Evolutionary conservation across 2,888 invertebrate species (phyloP).

Genomic region (Cyclophora punctaria): DNA sequence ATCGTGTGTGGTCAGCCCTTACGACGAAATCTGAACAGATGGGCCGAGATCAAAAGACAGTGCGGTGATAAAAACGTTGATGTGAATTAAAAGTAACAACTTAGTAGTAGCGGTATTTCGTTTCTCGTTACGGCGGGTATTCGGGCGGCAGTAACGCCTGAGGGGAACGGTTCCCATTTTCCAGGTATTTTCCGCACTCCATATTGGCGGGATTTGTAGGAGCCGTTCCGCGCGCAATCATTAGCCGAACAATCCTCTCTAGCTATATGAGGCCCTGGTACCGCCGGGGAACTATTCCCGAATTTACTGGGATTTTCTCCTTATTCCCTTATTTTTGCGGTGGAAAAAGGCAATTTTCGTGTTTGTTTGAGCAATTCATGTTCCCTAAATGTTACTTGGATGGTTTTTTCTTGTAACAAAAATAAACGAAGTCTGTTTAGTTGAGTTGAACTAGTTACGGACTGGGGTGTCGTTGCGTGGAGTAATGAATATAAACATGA

Average conservation of each 20-base stretch:
- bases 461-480: not conserved
- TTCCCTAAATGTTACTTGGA: not conserved
- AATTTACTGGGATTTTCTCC: slow-evolving; percentile 56
- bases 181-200: slow-evolving; percentile 68
- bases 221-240: slow-evolving; percentile 50
- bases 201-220: slow-evolving; percentile 68
- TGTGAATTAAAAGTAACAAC: slow-evolving; percentile 67
- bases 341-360: slow-evolving; percentile 11
- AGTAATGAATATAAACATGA: not conserved
- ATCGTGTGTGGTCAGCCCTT: slow-evolving; percentile 74
- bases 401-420: not conserved
- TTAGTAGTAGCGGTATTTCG: slow-evolving; percentile 36
- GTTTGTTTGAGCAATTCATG: slow-evolving; percentile 19
- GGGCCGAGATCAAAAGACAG: slow-evolving; percentile 66
- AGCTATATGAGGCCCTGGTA: slow-evolving; percentile 46
- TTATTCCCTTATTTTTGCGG: slow-evolving; percentile 27
- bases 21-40: slow-evolving; percentile 72
- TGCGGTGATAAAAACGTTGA: slow-evolving; percentile 66
- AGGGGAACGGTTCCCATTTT: slow-evolving; percentile 54
- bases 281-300: slow-evolving; percentile 52
- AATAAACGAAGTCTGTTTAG: not conserved
- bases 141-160: not conserved
- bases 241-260: slow-evolving; percentile 59
- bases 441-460: not conserved
- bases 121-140: slow-evolving; percentile 32